Conservation (phyloP, 2,888 invertebrate species). For the Pterobdella sp. region DNA sequence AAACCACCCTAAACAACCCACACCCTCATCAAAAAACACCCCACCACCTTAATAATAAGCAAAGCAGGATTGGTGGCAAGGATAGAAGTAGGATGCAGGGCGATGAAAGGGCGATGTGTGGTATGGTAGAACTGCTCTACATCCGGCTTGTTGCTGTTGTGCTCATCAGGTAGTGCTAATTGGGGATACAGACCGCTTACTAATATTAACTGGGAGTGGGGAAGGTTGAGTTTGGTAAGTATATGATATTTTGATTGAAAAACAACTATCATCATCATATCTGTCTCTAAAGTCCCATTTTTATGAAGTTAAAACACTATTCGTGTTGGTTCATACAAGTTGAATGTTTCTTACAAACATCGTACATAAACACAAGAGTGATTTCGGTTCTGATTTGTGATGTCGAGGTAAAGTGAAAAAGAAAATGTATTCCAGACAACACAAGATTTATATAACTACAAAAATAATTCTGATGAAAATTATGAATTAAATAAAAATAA, state of each 20-base stretch:
- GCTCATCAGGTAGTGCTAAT: constrained; percentile 81
- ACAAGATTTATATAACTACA: neutral
- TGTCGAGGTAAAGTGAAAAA: neutral
- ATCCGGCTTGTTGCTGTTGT: constrained; percentile 74
- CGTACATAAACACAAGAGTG: no score
- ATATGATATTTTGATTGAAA: no score
- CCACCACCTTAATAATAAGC: constrained; percentile 50
- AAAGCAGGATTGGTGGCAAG: constrained; percentile 74
- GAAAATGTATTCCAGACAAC: neutral
- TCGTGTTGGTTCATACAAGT: no score
- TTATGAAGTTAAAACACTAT: no score
- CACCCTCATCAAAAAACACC: neutral
- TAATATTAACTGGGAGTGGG: constrained; percentile 64
- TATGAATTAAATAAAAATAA: neutral
- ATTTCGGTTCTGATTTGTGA: neutral
- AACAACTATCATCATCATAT: no score
- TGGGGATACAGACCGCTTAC: constrained; percentile 91
- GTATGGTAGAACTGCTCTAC: constrained; percentile 50
- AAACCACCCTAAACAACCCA: neutral
- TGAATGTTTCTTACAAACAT: no score
- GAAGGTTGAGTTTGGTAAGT: no score
- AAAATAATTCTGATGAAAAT: neutral
- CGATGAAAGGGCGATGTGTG: constrained; percentile 69
- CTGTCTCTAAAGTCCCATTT: no score
- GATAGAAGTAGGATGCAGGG: constrained; percentile 79